These are phyloP conservation scores for Dreissena polymorpha DNA, from an alignment of 1,140 invertebrate genomes.

Conservation along the genomic window DNA sequence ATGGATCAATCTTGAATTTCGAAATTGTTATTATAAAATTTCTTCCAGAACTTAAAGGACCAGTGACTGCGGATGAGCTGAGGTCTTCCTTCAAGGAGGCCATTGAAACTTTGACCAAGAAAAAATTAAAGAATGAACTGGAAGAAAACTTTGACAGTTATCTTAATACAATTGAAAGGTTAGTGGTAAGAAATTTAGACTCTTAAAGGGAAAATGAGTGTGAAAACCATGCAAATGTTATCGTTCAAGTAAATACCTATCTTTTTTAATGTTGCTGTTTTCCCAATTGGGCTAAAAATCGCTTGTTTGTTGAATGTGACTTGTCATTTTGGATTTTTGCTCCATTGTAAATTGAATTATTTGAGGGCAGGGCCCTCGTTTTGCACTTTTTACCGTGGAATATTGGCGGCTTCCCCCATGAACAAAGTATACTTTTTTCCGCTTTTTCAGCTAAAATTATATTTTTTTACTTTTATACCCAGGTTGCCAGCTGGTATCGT, in stretches of 20 bases:
- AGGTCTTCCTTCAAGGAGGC: slow-evolving; percentile 45
- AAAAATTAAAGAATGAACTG: slow-evolving; percentile 37
- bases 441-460: no score
- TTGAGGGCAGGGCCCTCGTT: no score
- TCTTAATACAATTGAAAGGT: slow-evolving; percentile 46
- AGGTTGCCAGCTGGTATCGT: no score
- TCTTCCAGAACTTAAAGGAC: slow-evolving; percentile 20
- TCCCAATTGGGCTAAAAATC: no score
- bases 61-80: slow-evolving; percentile 15
- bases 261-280: no score
- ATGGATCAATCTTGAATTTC: neutral
- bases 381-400: no score
- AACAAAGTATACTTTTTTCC: no score
- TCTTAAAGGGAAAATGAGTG: neutral
- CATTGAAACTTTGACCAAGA: slow-evolving; percentile 27
- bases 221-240: slow-evolving; percentile 4
- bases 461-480: no score
- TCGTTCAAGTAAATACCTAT: neutral
- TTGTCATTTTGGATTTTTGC: no score
- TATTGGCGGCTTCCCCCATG: no score
- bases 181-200: neutral
- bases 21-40: neutral
- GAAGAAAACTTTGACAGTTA: slow-evolving; percentile 45
- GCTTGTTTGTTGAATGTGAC: no score
- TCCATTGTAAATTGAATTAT: no score